phyloP scores from a whole-genome alignment of 2,113 vertebrate genomes.

The Alethe diademata region DNA sequence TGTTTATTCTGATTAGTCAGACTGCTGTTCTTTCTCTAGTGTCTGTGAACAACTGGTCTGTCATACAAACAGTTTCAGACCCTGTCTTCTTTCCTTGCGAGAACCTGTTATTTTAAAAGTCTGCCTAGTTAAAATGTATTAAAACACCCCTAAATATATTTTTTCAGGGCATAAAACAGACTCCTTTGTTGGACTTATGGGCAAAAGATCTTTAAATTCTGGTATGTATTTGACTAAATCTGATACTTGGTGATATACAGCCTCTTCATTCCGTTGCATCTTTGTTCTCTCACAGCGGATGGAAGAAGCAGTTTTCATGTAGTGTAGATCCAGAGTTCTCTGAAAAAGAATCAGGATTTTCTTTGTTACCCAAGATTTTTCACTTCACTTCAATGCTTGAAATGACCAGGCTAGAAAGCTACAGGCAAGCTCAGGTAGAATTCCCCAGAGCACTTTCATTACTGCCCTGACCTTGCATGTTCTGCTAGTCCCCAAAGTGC shows the following conservation, averaged over 20 bases:
- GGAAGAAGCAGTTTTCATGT: neutral
- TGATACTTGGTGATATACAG: neutral
- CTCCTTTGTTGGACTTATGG: slow-evolving; percentile 91
- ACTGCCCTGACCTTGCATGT: neutral
- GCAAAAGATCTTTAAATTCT: slow-evolving; percentile 90
- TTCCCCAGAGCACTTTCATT: neutral
- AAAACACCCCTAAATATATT: slow-evolving; percentile 74
- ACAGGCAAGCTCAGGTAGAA: neutral
- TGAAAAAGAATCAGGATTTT: neutral
- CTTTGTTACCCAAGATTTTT: neutral
- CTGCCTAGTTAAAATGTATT: slow-evolving; percentile 56
- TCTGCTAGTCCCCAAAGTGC: neutral
- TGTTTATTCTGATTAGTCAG: neutral
- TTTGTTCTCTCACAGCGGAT: neutral
- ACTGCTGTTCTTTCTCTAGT: neutral
- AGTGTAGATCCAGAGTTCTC: neutral
- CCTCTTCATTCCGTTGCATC: slow-evolving; percentile 18
- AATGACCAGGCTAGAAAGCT: neutral
- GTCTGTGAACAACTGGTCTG: neutral
- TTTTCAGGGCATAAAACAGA: slow-evolving; percentile 86
- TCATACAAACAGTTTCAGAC: neutral
- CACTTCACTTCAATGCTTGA: neutral
- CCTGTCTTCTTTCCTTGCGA: neutral
- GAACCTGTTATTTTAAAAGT: neutral
- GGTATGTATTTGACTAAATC: slow-evolving; percentile 76